Conservation (phyloP, 2,888 invertebrate species). For the Drosophila mayaguana region DNA sequence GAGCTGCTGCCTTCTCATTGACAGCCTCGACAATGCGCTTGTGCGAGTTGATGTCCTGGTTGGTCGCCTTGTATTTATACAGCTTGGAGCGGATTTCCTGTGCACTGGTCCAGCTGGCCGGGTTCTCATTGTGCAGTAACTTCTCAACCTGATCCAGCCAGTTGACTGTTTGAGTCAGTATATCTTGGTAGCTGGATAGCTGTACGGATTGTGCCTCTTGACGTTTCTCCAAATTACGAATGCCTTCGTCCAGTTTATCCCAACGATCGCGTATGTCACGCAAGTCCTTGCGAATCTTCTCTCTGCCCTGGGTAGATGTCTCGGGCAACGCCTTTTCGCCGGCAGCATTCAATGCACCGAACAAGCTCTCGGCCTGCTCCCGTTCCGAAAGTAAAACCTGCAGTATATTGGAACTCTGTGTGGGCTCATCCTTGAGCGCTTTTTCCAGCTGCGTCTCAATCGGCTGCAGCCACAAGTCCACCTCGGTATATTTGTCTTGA, state of each 20-base stretch:
- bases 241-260: slow-evolving; percentile 94
- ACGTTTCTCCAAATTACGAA: slow-evolving; percentile 93
- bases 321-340: slow-evolving; percentile 97
- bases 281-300: slow-evolving; percentile 94
- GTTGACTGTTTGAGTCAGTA: slow-evolving; percentile 91
- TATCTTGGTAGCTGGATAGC: slow-evolving; percentile 94
- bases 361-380: slow-evolving; percentile 93
- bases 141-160: slow-evolving; percentile 96
- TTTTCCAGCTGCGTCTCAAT: slow-evolving; percentile 89
- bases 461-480: slow-evolving; percentile 91
- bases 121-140: slow-evolving; percentile 89
- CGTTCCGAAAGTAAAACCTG: slow-evolving; percentile 91
- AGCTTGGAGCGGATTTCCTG: slow-evolving; percentile 94
- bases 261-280: slow-evolving; percentile 93
- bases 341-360: slow-evolving; percentile 90
- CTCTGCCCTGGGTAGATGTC: slow-evolving; percentile 96
- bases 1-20: slow-evolving; percentile 93
- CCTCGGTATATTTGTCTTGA: slow-evolving; percentile 90
- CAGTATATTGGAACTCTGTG: slow-evolving; percentile 89
- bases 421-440: slow-evolving; percentile 88
- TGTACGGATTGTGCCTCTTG: slow-evolving; percentile 93
- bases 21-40: slow-evolving; percentile 96
- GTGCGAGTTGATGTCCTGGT: slow-evolving; percentile 95
- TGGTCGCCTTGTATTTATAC: slow-evolving; percentile 92
- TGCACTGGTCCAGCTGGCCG: slow-evolving; percentile 90